Evolutionary conservation across 2,888 invertebrate genomes (phyloP).

Genomic region (Drosophila anceps): DNA sequence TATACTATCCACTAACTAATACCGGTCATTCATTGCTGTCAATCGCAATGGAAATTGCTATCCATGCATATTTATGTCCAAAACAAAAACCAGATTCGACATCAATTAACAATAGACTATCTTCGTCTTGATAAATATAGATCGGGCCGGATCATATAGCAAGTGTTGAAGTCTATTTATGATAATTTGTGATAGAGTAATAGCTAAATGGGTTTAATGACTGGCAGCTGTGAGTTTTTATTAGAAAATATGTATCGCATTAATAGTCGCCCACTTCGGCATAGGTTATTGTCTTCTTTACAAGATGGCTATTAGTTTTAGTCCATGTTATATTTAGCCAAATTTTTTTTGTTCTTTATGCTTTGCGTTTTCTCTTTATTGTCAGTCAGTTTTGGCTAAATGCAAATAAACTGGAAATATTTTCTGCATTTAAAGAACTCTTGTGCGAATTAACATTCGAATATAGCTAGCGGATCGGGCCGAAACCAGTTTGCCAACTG

Average conservation of each 20-base stretch:
- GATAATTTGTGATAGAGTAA: constrained; percentile 9
- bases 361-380: constrained; percentile 43
- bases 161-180: constrained; percentile 17
- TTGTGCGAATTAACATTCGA: constrained; percentile 62
- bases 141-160: constrained; percentile 14
- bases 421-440: constrained; percentile 44
- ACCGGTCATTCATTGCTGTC: constrained; percentile 25
- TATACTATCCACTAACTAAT: constrained; percentile 14
- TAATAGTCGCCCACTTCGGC: background rate
- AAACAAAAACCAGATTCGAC: constrained; percentile 47
- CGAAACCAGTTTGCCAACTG: constrained; percentile 58
- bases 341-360: constrained; percentile 21
- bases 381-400: constrained; percentile 40
- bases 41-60: constrained; percentile 25
- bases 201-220: background rate
- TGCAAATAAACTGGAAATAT: constrained; percentile 61
- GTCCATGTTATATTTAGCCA: constrained; percentile 4
- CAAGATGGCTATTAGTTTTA: constrained; percentile 16
- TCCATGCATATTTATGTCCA: constrained; percentile 49
- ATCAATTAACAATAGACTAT: constrained; percentile 4
- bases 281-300: constrained; percentile 52
- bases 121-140: constrained; percentile 5
- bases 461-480: constrained; percentile 48
- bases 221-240: background rate
- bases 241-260: background rate